Conservation (phyloP, 2,797 vertebrate genomes). For the Rhinella marina region DNA sequence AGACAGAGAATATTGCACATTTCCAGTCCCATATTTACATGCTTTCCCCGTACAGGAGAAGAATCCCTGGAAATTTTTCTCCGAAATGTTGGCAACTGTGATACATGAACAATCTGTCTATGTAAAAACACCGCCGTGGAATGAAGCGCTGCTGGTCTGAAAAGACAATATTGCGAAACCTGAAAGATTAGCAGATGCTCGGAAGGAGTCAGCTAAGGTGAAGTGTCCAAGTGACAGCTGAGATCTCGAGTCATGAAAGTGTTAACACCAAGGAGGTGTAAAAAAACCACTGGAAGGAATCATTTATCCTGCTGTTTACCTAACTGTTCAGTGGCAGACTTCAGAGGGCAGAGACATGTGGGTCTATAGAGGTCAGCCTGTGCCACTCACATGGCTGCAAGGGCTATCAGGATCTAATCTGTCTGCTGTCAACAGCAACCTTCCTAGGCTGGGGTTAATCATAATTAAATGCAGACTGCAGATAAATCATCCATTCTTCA, state of each 20-base stretch:
- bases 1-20: background rate
- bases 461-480: slow-evolving; percentile 35
- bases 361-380: slow-evolving; percentile 57
- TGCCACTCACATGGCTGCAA: slow-evolving; percentile 43
- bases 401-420: slow-evolving; percentile 44
- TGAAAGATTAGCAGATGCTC: slow-evolving; percentile 59
- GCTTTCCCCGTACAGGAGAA: background rate
- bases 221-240: slow-evolving; percentile 38
- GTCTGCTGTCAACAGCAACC: slow-evolving; percentile 64
- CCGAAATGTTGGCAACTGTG: slow-evolving; percentile 8
- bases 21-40: background rate
- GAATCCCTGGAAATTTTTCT: background rate
- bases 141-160: slow-evolving; percentile 41
- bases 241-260: slow-evolving; percentile 14
- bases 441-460: slow-evolving; percentile 63
- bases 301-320: slow-evolving; percentile 53
- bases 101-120: slow-evolving; percentile 30
- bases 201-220: slow-evolving; percentile 57
- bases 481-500: slow-evolving; percentile 45
- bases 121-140: slow-evolving; percentile 30
- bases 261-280: slow-evolving; percentile 46
- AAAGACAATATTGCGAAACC: slow-evolving; percentile 55
- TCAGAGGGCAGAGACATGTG: slow-evolving; percentile 61
- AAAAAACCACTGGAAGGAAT: slow-evolving; percentile 37
- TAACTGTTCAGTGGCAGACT: slow-evolving; percentile 59